Evolutionary conservation across 2,888 invertebrate species (phyloP), one percentile per base, ranked within the genome.

Genomic region (Ceraclea dissimilis): DNA sequence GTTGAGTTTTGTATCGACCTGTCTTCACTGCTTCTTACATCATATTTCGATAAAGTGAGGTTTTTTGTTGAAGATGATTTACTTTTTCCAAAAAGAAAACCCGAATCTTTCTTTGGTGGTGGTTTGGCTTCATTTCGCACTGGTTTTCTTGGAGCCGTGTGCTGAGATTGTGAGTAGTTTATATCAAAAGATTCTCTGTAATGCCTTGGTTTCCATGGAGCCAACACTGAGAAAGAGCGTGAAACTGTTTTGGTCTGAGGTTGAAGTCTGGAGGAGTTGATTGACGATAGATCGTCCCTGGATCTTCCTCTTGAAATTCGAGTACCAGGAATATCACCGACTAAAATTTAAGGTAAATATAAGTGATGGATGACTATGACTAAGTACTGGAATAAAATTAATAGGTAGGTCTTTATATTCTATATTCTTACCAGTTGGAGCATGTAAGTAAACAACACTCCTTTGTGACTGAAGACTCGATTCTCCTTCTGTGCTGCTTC

Each of bases 291-390:
- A 70, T 90, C 90, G 66, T 90, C 90, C 19, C 89, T 79, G 26
- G 90, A 90, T 43, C 87, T 78, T 64, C 81, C 77, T 62, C 83
- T 78, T 2, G 77, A 72, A 11, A 72, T 63, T 22, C 81, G 72
- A 31, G 88, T 88, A 65, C 87, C 86, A 17, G 91, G 90, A 68
- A 91, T 91, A 70, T 89, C 90, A 57, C 90, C 90, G 66, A 91
- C 89, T 81, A 69, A 2, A 50, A 50, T 31, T 11, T 31, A 8
- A 31, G 31, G 31, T 31, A 31, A 31, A 11, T 31, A 31, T 31
- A n/a, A n/a, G n/a, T n/a, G n/a, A n/a, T n/a, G n/a, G n/a, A n/a
- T n/a, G n/a, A n/a, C n/a, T n/a, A n/a, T n/a, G n/a, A n/a, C n/a
- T n/a, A n/a, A n/a, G n/a, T n/a, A n/a, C n/a, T n/a, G n/a, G n/a